Conservation (phyloP, 2,797 vertebrate species). For the Lindbergichthys nudifrons region DNA sequence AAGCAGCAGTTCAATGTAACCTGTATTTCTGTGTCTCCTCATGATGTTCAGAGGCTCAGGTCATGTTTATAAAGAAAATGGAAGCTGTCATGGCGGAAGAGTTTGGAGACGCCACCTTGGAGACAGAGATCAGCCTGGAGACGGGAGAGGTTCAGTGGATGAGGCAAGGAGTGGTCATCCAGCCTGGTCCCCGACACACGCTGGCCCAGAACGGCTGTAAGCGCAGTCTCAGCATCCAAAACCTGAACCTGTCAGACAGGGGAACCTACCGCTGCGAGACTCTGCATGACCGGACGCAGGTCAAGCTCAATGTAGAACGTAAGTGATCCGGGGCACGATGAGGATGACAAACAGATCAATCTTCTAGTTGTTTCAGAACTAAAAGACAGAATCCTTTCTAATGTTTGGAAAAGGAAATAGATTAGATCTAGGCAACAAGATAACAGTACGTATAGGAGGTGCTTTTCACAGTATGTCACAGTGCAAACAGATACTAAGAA, state of each 20-base stretch:
- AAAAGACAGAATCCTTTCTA: not conserved
- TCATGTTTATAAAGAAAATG: slow-evolving; percentile 89
- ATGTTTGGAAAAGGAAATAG: not conserved
- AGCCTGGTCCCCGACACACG: slow-evolving; percentile 80
- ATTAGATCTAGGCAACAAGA: not conserved
- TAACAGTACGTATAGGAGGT: slow-evolving; percentile 15
- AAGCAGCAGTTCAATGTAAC: not conserved
- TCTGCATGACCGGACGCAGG: slow-evolving; percentile 92
- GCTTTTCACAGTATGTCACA: slow-evolving; percentile 52
- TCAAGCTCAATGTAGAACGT: slow-evolving; percentile 93
- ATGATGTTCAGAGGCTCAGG: slow-evolving; percentile 88
- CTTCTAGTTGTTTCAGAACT: not conserved
- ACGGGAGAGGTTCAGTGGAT: slow-evolving; percentile 90
- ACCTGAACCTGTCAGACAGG: slow-evolving; percentile 86
- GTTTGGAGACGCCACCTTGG: slow-evolving; percentile 82
- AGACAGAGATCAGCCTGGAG: slow-evolving; percentile 88
- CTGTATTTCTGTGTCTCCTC: not conserved
- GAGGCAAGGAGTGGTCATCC: slow-evolving; percentile 89
- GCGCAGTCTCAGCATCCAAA: slow-evolving; percentile 85
- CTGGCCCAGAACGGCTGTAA: slow-evolving; percentile 80
- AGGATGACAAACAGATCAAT: not conserved
- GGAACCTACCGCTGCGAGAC: slow-evolving; percentile 96
- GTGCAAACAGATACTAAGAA: slow-evolving; percentile 58
- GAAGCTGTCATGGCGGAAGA: slow-evolving; percentile 89
- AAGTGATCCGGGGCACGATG: slow-evolving; percentile 72